These are phyloP conservation scores for Zosterops lateralis DNA, from an alignment of 2,113 vertebrate genomes.

Conservation along the genomic window DNA sequence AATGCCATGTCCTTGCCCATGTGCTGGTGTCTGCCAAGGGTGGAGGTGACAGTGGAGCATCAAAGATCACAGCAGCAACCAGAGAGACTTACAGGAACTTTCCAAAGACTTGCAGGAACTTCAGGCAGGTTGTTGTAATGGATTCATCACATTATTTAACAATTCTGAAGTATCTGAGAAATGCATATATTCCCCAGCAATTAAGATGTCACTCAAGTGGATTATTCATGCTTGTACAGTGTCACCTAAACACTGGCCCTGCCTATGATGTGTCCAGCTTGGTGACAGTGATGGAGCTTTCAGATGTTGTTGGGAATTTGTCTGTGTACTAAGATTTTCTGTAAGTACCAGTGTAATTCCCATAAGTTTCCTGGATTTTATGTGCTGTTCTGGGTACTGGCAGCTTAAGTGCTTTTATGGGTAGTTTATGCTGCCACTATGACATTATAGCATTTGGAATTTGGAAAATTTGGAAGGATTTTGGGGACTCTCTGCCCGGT, in stretches of 20 bases:
- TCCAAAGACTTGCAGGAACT: background rate
- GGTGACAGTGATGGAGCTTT: background rate
- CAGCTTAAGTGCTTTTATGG: slow-evolving; percentile 10
- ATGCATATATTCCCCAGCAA: background rate
- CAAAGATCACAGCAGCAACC: background rate
- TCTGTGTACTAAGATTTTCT: background rate
- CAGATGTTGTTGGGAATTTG: background rate
- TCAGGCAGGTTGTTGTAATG: background rate
- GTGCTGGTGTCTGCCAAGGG: fast-evolving
- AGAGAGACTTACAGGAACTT: background rate
- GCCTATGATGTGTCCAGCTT: background rate
- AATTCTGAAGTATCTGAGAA: background rate
- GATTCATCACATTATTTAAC: background rate
- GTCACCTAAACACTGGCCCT: background rate
- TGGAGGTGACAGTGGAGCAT: background rate
- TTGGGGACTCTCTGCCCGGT: background rate
- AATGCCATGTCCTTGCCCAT: fast-evolving
- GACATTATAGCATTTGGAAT: background rate
- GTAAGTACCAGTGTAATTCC: background rate
- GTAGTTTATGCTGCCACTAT: background rate
- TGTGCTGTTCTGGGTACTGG: background rate
- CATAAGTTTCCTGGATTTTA: background rate
- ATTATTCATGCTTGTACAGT: background rate
- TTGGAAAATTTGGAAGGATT: background rate
- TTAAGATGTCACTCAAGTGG: background rate